Percentiles rank a stretch among this genome's conserved stretches.
These are phyloP conservation scores for Pantherophis guttatus DNA, from an alignment of 2,113 vertebrate genomes.

Conservation along the genomic window DNA sequence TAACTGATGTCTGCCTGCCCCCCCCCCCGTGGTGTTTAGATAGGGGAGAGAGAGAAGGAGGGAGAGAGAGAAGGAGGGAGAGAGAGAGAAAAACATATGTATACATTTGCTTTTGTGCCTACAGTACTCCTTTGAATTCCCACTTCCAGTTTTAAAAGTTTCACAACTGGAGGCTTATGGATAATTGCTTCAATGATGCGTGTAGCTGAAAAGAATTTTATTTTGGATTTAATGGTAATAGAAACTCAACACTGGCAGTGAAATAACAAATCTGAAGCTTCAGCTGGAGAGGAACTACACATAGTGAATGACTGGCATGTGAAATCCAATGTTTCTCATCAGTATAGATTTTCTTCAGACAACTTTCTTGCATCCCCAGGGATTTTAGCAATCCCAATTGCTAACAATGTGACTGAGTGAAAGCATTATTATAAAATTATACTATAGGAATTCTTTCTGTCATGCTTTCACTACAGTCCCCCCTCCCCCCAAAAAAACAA, in stretches of 20 bases:
- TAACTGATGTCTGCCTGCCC: not conserved
- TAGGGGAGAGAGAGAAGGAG: too few relatives aligned
- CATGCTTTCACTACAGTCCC: not conserved
- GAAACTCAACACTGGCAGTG: conserved; percentile 3
- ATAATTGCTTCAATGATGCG: not conserved
- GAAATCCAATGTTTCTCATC: not conserved
- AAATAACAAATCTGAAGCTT: not conserved
- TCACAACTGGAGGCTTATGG: rapidly evolving
- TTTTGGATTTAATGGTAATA: conserved; percentile 40
- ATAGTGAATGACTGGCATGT: not conserved
- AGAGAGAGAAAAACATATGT: not conserved
- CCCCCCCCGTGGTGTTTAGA: too few relatives aligned
- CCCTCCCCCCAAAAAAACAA: not conserved
- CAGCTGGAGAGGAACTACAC: conserved; percentile 6
- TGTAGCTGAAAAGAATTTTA: conserved; percentile 64
- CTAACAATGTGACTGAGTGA: not conserved
- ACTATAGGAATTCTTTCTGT: not conserved
- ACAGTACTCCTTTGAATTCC: not conserved
- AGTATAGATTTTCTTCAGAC: rapidly evolving
- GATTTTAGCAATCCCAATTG: not conserved
- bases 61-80: too few relatives aligned
- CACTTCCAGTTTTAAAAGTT: rapidly evolving
- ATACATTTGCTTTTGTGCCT: not conserved
- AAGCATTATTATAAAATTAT: not conserved
- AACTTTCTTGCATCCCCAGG: not conserved